Evolutionary conservation across 2,113 vertebrate genomes (phyloP), one percentile per base, ranked within the genome.

Genomic region (Stercorarius parasiticus): DNA sequence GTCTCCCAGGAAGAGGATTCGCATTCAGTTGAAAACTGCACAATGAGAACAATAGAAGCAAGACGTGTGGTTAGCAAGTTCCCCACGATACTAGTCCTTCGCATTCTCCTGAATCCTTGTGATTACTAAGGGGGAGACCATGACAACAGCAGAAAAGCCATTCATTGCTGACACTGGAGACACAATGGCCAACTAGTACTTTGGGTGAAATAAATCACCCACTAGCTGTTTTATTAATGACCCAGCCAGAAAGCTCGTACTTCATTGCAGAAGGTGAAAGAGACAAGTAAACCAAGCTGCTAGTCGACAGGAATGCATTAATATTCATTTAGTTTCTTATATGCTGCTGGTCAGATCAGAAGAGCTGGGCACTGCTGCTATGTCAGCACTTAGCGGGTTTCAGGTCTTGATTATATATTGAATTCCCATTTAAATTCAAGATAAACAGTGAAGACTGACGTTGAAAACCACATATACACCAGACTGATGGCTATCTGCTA

Each of bases 141-240:
- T 96, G 97, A 96, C 97, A 96, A 96, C 96, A 94, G 82, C 82
- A 95, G 91, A 94, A 94, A 93, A 88, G 90, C 85, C 92, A 94
- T 96, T 97, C 88, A 95, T 53, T 77, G 42, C 90, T 96, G 90
- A 92, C 95, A 93, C 13, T 50, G 82, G 74, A 95, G 79, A 66
- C 78, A 97, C 90, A 96, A 96, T 80, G 79, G 85, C 82, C 88
- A 93, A 80, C 87, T 58, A 94, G 93, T 73, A 95, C 88, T 85
- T 86, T 12, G 82, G 90, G 79, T 95, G 90, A 96, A 95, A 96
- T 93, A 70, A 93, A 96, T 96, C 90, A 96, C 82, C 62, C 82
- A 45, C 79, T 70, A 70, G 88, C 88, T 96, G 85, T 85, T 96
- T 88, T 74, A 94, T 95, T 94, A 93, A 92, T 94, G 92, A 80